Evolutionary conservation across 2,797 vertebrate genomes (phyloP).

Genomic region (Spinus olivaceus): DNA sequence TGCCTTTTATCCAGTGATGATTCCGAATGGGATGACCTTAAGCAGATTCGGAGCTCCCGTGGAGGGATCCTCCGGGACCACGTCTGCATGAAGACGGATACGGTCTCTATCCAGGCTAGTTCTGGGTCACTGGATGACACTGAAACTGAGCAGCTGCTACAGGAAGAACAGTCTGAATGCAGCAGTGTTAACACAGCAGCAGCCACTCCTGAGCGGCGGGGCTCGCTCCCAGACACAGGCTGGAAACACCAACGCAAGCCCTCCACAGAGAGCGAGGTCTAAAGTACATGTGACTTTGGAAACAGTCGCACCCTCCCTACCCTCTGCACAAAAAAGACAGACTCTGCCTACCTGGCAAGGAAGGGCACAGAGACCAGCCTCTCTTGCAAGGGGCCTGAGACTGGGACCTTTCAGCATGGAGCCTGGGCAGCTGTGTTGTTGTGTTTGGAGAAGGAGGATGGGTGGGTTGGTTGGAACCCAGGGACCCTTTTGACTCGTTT

Average conservation of each 20-base stretch:
- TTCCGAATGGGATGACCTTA: slow-evolving; percentile 95
- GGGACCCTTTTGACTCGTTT: slow-evolving; percentile 58
- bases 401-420: slow-evolving; percentile 42
- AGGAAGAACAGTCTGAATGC: slow-evolving; percentile 94
- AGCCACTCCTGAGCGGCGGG: slow-evolving; percentile 86
- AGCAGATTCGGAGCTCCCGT: slow-evolving; percentile 91
- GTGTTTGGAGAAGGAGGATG: slow-evolving; percentile 42
- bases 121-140: slow-evolving; percentile 92
- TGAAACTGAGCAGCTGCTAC: slow-evolving; percentile 95
- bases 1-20: slow-evolving; percentile 92
- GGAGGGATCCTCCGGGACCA: slow-evolving; percentile 89
- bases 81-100: slow-evolving; percentile 95
- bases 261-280: slow-evolving; percentile 94
- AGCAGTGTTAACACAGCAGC: slow-evolving; percentile 87
- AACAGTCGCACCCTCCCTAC: background rate
- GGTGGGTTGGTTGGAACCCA: slow-evolving; percentile 51
- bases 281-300: slow-evolving; percentile 49
- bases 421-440: slow-evolving; percentile 27
- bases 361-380: slow-evolving; percentile 29
- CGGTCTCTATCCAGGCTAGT: slow-evolving; percentile 95
- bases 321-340: slow-evolving; percentile 32
- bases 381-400: slow-evolving; percentile 9
- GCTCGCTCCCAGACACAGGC: slow-evolving; percentile 91
- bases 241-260: slow-evolving; percentile 90
- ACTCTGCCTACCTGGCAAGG: slow-evolving; percentile 40